A percentile compares a stretch with the other conserved stretches of the same genome.
Conservation (phyloP, 2,797 vertebrate genomes). For the Odontamblyopus lacepedii region DNA sequence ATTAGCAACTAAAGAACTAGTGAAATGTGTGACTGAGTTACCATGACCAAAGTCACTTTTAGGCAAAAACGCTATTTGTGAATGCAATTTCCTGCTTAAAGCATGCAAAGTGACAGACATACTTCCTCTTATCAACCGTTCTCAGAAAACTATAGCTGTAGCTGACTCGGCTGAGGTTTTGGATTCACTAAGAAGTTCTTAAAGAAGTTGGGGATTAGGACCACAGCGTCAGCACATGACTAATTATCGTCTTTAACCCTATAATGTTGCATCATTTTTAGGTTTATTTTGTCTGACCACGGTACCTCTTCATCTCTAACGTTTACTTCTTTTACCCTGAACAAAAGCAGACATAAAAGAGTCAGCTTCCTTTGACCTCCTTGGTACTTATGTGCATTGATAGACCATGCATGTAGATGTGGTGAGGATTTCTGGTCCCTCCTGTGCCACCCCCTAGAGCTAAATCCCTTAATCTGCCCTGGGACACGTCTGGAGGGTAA, state of each 20-base stretch:
- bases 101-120: background rate
- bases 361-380: conserved; percentile 39
- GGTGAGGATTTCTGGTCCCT: conserved; percentile 57
- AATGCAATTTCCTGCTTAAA: background rate
- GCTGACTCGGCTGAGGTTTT: conserved; percentile 31
- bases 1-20: too few relatives aligned
- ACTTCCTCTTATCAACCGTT: conserved; percentile 16
- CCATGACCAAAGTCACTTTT: background rate
- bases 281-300: background rate
- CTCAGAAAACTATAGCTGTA: conserved; percentile 40
- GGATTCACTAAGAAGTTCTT: conserved; percentile 43
- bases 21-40: background rate
- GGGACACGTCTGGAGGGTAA: conserved; percentile 74
- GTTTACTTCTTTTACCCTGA: conserved; percentile 8
- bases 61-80: background rate
- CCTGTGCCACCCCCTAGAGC: conserved; percentile 28
- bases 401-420: conserved; percentile 53
- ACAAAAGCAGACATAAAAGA: conserved; percentile 26
- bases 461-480: conserved; percentile 80
- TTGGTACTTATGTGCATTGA: conserved; percentile 39
- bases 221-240: conserved; percentile 24
- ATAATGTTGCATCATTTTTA: background rate
- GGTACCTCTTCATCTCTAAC: background rate
- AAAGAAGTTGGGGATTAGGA: conserved; percentile 55
- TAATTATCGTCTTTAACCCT: background rate